A percentile compares a stretch with the other conserved stretches of the same genome.
Evolutionary conservation across 2,888 invertebrate genomes (phyloP).

Genomic region (Cylloceria caligata): DNA sequence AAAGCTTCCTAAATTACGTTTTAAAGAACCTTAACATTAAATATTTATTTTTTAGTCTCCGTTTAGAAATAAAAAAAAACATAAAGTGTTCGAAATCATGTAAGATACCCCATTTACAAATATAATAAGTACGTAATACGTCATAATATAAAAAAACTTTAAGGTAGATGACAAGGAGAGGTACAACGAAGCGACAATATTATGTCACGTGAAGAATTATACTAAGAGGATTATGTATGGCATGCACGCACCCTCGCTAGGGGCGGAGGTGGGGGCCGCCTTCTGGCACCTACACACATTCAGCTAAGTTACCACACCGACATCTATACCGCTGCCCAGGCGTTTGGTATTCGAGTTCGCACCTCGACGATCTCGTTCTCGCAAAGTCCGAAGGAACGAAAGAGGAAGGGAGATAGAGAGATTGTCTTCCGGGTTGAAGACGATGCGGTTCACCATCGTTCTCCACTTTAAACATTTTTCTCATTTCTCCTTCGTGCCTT

Average conservation of each 20-base stretch:
- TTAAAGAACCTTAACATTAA: no score
- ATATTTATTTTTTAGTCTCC: no score
- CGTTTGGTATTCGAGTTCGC: conserved; percentile 33
- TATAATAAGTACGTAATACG: neutral
- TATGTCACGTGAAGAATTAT: conserved; percentile 65
- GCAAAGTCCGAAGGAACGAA: neutral
- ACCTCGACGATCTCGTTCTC: conserved; percentile 26
- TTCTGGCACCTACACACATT: conserved; percentile 7
- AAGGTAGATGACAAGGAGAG: conserved; percentile 34
- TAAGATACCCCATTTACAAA: neutral
- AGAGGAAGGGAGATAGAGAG: conserved; percentile 6
- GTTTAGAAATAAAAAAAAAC: no score
- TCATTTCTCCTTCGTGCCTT: neutral
- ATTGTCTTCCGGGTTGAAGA: neutral
- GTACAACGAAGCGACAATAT: conserved; percentile 64
- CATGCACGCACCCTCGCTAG: conserved; percentile 54
- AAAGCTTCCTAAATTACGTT: no score
- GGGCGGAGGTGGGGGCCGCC: conserved; percentile 13
- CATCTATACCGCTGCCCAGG: neutral
- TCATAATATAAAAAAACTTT: neutral
- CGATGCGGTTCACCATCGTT: conserved; percentile 12
- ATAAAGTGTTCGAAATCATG: neutral
- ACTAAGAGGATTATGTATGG: conserved; percentile 67
- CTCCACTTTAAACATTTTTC: neutral
- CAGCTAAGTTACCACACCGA: conserved; percentile 44